Conservation (phyloP, 2,888 invertebrate species). For the Galerucella calmariensis region DNA sequence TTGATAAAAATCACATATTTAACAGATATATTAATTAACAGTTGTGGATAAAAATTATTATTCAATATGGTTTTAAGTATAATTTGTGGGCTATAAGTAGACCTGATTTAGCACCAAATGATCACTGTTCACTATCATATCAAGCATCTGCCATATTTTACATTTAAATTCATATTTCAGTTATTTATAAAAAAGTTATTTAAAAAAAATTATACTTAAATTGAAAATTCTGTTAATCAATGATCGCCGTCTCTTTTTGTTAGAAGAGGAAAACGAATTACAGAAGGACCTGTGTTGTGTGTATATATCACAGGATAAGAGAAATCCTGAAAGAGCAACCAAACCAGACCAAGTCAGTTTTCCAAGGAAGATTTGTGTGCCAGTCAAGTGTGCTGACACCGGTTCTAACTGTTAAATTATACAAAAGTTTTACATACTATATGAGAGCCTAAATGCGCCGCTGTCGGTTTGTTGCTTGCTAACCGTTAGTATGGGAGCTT, state of each 20-base stretch:
- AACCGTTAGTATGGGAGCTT: conserved; percentile 38
- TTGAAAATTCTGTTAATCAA: background rate
- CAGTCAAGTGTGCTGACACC: conserved; percentile 65
- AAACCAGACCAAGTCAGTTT: conserved; percentile 40
- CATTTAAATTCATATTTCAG: no score
- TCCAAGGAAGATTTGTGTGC: conserved; percentile 63
- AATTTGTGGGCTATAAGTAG: no score
- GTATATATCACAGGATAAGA: conserved; percentile 14
- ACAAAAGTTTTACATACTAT: conserved; percentile 62
- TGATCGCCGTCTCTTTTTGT: background rate
- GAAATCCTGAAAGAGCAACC: conserved; percentile 6
- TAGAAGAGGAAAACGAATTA: background rate
- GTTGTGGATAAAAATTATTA: no score
- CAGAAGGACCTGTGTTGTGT: background rate
- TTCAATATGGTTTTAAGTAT: no score
- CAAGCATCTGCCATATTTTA: no score
- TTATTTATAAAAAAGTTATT: no score
- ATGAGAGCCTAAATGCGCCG: conserved; percentile 63
- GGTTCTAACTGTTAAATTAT: conserved; percentile 63
- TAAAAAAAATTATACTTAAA: background rate
- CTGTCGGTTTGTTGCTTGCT: conserved; percentile 54
- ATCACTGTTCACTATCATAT: no score
- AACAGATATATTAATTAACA: no score
- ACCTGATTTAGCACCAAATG: no score
- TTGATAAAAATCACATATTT: no score